Base-by-base conservation (phyloP, 2,888 invertebrate species). In the Augochlorella aurata region DNA sequence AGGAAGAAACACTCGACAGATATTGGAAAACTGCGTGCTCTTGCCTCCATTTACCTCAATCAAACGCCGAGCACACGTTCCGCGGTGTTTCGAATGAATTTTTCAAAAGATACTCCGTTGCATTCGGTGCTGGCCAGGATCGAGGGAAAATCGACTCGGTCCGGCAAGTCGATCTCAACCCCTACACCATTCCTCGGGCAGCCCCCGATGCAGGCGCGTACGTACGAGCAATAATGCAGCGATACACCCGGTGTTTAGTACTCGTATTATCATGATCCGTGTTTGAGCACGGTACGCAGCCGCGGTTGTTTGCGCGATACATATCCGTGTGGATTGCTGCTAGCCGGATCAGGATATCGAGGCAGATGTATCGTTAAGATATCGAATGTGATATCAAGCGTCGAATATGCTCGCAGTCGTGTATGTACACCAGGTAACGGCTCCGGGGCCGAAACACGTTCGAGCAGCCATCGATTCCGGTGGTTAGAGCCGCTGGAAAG, bases 331-430 rank as follows among this genome's bases (percentile, higher is more conserved):
- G 77, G 83, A 82, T 86, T 75, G 86, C 74, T 70, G 54, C 71
- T 79, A 76, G 82, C 77, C 83, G 87, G 82, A 89, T 85, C 89
- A 81, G 84, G 85, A 89, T 87, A 89, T 88, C 86, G 85, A 83
- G 89, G 81, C 87, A 76, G 90, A 91, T 91, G 87, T 89, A 90
- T 90, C 91, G 90, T 91, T 90, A 91, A 91, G 92, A 92, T 92
- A 91, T 89, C 90, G 86, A 86, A 79, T 85, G 87, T 84, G 89
- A 90, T 89, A 86, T 86, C 88, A 69, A 69, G 79, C 88, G 87
- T 87, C 80, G 82, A 84, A 81, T 83, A 86, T 77, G 88, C 73
- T 77, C 68, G 44, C 78, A 8, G 75, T 16, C 63, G 79, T 85
- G 77, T 69, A 12, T 61, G 29, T 16, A 58, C 14, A 18, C 29